Conservation (phyloP, 2,888 invertebrate genomes). For the Pterostichus madidus region DNA sequence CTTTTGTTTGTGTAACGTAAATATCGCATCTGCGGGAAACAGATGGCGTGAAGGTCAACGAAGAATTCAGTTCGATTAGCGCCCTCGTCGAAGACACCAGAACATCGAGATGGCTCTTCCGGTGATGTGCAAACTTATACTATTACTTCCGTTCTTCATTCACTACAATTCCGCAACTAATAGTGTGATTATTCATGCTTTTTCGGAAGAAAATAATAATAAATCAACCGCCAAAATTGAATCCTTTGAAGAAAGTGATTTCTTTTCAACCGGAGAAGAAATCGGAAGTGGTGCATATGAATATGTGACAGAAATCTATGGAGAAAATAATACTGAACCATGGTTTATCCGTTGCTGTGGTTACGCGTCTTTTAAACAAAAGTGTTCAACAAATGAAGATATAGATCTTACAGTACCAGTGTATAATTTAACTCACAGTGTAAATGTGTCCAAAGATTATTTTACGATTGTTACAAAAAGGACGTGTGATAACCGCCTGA, state of each 20-base stretch:
- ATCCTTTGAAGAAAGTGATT: not conserved
- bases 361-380: slow-evolving; percentile 2
- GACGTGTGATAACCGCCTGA: not conserved
- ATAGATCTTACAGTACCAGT: slow-evolving; percentile 22
- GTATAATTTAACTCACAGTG: not conserved
- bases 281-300: slow-evolving; percentile 14
- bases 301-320: not conserved
- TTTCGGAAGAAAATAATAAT: not conserved
- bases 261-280: not conserved
- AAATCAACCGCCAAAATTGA: not conserved
- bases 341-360: slow-evolving; percentile 25
- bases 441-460: slow-evolving; percentile 28
- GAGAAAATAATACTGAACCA: slow-evolving; percentile 1
- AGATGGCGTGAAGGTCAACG: slow-evolving; percentile 54
- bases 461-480: slow-evolving; percentile 27
- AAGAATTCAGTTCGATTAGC: slow-evolving; percentile 51
- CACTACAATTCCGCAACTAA: not conserved
- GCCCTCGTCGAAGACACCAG: slow-evolving; percentile 40
- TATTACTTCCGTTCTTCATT: slow-evolving; percentile 9
- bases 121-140: slow-evolving; percentile 7
- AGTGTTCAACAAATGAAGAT: slow-evolving; percentile 24
- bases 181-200: not conserved
- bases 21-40: slow-evolving; percentile 51
- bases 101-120: slow-evolving; percentile 19
- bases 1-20: slow-evolving; percentile 59